Conservation (phyloP, 2,888 invertebrate species). For the Caenorhabditis uteleia region DNA sequence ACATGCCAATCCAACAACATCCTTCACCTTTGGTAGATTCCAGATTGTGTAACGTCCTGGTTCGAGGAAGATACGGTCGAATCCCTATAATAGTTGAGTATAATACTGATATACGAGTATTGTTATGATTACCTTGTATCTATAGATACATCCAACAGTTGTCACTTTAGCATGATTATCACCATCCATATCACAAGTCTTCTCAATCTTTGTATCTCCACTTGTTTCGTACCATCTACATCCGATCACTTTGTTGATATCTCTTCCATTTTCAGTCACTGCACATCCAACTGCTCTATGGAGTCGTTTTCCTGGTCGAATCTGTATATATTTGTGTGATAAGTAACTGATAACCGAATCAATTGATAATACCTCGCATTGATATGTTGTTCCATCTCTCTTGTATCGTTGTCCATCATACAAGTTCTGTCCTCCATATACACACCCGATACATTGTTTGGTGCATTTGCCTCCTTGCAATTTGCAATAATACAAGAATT, state of each 20-base stretch:
- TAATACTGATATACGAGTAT: neutral
- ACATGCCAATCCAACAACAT: slow-evolving; percentile 55
- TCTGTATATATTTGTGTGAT: slow-evolving; percentile 24
- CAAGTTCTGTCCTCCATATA: slow-evolving; percentile 47
- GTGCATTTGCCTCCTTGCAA: slow-evolving; percentile 54
- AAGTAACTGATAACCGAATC: neutral
- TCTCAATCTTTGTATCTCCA: slow-evolving; percentile 54
- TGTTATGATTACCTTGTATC: slow-evolving; percentile 50
- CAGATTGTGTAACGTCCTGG: slow-evolving; percentile 62
- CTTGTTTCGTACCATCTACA: slow-evolving; percentile 61
- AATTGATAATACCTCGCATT: slow-evolving; percentile 66
- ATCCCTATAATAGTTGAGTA: slow-evolving; percentile 47
- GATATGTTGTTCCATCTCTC: slow-evolving; percentile 56
- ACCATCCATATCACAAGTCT: slow-evolving; percentile 57
- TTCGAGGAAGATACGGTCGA: slow-evolving; percentile 57
- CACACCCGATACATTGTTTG: slow-evolving; percentile 63
- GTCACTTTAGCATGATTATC: slow-evolving; percentile 47
- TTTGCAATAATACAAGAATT: slow-evolving; percentile 66
- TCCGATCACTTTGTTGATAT: slow-evolving; percentile 61
- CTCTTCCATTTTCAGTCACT: slow-evolving; percentile 47
- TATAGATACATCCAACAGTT: slow-evolving; percentile 62
- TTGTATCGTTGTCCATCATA: slow-evolving; percentile 64
- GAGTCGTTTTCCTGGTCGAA: slow-evolving; percentile 52
- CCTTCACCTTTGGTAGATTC: slow-evolving; percentile 52
- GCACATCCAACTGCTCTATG: slow-evolving; percentile 63